Percentiles rank a stretch among this genome's conserved stretches.
Evolutionary conservation across 2,888 invertebrate genomes (phyloP).

Genomic region (Drosophila hamatofila): DNA sequence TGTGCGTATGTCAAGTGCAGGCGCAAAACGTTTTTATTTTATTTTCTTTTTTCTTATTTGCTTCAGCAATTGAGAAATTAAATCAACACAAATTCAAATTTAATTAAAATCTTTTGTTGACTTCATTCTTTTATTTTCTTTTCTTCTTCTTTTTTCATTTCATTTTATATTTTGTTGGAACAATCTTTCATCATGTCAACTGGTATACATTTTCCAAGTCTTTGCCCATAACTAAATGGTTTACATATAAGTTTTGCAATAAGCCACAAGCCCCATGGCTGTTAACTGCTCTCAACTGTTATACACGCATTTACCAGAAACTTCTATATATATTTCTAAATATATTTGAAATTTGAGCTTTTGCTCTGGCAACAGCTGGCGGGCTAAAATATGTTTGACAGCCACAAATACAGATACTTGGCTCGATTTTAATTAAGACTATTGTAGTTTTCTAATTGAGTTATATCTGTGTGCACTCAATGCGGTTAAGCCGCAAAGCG

Average conservation of each 20-base stretch:
- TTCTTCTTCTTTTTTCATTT: not conserved
- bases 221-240: not conserved
- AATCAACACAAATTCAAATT: slow-evolving; percentile 25
- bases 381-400: not conserved
- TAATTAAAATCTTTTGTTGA: slow-evolving; percentile 42
- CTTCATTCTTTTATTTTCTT: not conserved
- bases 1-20: slow-evolving; percentile 47
- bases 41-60: not conserved
- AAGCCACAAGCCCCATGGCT: not conserved
- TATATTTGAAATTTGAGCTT: not conserved
- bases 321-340: not conserved
- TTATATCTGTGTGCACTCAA: not conserved
- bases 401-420: slow-evolving; percentile 6
- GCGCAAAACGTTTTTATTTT: slow-evolving; percentile 2
- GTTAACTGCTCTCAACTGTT: not conserved
- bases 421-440: slow-evolving; percentile 67
- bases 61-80: slow-evolving; percentile 1
- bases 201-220: not conserved
- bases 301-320: not conserved
- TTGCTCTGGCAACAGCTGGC: slow-evolving; percentile 4
- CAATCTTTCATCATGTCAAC: slow-evolving; percentile 3
- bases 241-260: not conserved
- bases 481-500: slow-evolving; percentile 19
- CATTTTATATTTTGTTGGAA: not conserved
- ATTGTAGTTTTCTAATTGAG: slow-evolving; percentile 31